phyloP scores from a whole-genome alignment of 2,797 vertebrate species.

The Sparus aurata region DNA sequence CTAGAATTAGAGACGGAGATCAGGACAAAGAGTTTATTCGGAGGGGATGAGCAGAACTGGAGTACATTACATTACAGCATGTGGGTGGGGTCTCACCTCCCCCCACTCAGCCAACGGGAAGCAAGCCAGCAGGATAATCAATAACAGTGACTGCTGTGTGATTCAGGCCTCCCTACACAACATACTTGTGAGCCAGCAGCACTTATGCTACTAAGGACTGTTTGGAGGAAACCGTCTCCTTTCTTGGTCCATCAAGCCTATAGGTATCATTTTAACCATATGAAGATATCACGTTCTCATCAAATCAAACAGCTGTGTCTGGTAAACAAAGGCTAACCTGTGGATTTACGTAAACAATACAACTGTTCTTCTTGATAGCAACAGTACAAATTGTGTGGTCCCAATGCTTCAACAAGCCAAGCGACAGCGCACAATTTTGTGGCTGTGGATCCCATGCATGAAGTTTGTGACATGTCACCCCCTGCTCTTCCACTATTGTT shows the following conservation, averaged over 20 bases:
- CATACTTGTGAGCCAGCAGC: conserved; percentile 29
- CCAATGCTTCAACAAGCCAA: not conserved
- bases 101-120: conserved; percentile 77
- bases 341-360: not conserved
- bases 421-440: conserved; percentile 19
- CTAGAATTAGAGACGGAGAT: conserved; percentile 3
- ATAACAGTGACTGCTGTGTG: conserved; percentile 74
- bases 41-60: conserved; percentile 33
- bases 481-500: conserved; percentile 3
- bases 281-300: not conserved
- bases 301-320: not conserved
- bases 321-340: not conserved
- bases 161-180: conserved; percentile 43
- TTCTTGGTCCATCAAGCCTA: not conserved
- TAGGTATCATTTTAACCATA: not conserved
- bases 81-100: conserved; percentile 75
- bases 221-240: conserved; percentile 9
- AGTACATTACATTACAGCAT: conserved; percentile 54
- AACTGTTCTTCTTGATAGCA: not conserved
- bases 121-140: conserved; percentile 75
- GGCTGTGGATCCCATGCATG: conserved; percentile 9
- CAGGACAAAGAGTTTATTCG: conserved; percentile 45
- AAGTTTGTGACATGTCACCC: conserved; percentile 15
- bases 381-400: conserved; percentile 19
- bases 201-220: conserved; percentile 15